Base-by-base conservation (phyloP, 2,113 vertebrate genomes). In the Xiphophorus hellerii region DNA sequence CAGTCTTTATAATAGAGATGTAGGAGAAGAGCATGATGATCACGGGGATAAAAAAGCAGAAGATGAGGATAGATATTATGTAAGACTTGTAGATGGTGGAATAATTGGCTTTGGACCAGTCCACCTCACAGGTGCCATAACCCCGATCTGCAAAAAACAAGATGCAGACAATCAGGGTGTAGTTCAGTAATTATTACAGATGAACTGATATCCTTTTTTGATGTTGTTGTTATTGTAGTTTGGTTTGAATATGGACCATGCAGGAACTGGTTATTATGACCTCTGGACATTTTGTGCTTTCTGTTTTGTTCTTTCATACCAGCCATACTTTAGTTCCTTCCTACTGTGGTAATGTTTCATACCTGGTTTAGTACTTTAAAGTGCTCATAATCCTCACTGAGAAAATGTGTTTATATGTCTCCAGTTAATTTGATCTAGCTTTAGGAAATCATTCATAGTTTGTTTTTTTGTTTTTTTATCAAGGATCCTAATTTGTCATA, bases 81-180 rank as follows among this genome's bases (percentile, higher is more conserved):
- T 95, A 96, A 75, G 94, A 95, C 74, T 97, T 97, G 89, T 96
- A 91, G 86, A 96, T 95, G 30, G 95, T 96, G 70, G 96, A 97
- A 83, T 95, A 96, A 71, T 94, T 96, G 64, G 96, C 96, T 94
- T 96, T 96, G 86, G 95, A 93, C 96, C 96, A 97, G 87, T 97
- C 96, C 80, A 96, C 94, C 86, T 96, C 95, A 89, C 94, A 97
- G 4, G 95, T 96, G 64, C 96, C 94, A 4, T 96, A 96, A 71
- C 95, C 95, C 30, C 93, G 94, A 88, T 96, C 96, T 96, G 73
- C 54, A 65, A 48, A 64, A 44, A 62, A 65, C 0, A 22, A 62
- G 14, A 82, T 22, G 25, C 22, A 58, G 30, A 64, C 51, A 12
- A 13, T 79, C 27, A 82, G 13, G 76, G 35, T 14, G 5, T 22